Percentiles rank a stretch among this genome's conserved stretches.
phyloP scores from a whole-genome alignment of 2,113 vertebrate species.

The Pygoscelis antarcticus region DNA sequence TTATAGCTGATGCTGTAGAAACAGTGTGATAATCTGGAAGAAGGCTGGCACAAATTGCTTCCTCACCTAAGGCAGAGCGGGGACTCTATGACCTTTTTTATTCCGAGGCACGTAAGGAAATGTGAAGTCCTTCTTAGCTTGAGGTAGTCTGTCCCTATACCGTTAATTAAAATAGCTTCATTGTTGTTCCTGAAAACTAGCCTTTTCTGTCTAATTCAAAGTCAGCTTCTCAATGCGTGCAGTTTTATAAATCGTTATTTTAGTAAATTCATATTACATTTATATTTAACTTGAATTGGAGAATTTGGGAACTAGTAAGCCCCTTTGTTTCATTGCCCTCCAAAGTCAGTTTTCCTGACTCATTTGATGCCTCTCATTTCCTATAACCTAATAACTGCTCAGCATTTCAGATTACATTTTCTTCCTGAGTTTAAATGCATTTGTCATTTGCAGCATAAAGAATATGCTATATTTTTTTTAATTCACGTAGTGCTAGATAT shows the following conservation, averaged over 20 bases:
- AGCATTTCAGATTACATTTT: background rate
- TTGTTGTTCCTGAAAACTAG: background rate
- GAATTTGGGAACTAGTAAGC: background rate
- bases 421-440: background rate
- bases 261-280: background rate
- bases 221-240: background rate
- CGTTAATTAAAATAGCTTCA: background rate
- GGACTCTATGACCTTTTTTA: background rate
- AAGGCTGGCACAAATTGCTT: background rate
- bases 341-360: background rate
- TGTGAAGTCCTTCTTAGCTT: background rate
- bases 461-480: background rate
- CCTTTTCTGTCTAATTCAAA: background rate
- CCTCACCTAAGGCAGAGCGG: background rate
- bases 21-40: background rate
- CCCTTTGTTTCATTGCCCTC: background rate
- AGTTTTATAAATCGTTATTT: background rate
- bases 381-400: background rate
- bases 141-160: background rate
- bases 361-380: background rate
- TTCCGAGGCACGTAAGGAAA: background rate
- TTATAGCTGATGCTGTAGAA: background rate
- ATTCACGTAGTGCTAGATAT: background rate
- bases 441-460: background rate
- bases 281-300: background rate